phyloP scores from a whole-genome alignment of 2,797 vertebrate genomes.

The Premnoplex brunnescens region DNA sequence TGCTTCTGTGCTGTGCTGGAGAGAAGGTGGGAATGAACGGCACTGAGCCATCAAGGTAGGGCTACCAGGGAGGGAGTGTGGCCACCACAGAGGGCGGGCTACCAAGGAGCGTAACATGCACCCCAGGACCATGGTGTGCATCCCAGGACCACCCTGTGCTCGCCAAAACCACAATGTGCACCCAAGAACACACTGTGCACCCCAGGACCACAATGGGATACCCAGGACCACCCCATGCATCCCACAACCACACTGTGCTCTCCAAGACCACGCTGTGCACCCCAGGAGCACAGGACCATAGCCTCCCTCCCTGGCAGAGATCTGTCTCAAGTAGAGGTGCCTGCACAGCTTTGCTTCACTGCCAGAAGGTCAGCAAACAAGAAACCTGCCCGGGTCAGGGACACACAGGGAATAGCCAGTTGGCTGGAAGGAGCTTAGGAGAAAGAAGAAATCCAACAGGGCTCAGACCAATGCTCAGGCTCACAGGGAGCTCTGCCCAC shows the following conservation, averaged over 20 bases:
- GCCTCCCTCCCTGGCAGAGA: background rate
- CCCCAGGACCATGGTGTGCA: background rate
- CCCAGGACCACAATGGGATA: background rate
- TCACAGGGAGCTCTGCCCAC: background rate
- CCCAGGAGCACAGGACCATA: rapidly evolving
- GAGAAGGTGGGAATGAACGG: background rate
- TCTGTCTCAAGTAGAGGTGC: background rate
- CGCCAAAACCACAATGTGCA: background rate
- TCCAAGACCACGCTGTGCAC: background rate
- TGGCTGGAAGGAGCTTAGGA: background rate
- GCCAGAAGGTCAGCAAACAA: background rate
- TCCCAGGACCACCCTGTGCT: background rate
- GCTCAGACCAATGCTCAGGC: background rate
- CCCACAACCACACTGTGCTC: background rate
- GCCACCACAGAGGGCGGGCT: background rate
- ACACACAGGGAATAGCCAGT: rapidly evolving
- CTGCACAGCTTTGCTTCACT: background rate
- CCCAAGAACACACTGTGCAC: background rate
- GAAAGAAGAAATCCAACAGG: background rate
- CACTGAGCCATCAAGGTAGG: rapidly evolving
- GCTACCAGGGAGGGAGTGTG: rapidly evolving
- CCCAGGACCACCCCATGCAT: background rate
- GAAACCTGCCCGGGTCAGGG: background rate
- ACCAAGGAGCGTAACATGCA: background rate
- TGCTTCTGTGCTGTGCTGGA: background rate